Evolutionary conservation across 2,888 invertebrate species (phyloP).

Genomic region (Amphipoea lucens): DNA sequence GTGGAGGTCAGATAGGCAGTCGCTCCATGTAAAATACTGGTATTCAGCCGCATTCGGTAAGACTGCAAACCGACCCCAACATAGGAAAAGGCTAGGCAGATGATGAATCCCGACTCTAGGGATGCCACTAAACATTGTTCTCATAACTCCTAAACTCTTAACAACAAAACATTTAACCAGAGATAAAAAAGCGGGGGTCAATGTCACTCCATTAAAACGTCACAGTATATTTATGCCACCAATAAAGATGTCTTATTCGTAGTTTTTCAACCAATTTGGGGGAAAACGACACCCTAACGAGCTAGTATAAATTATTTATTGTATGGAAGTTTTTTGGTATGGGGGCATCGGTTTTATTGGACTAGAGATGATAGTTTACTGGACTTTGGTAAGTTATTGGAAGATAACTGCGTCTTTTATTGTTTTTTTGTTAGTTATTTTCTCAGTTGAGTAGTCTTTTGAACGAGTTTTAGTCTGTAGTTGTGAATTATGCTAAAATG

Average conservation of each 20-base stretch:
- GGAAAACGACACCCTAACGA: constrained; percentile 55
- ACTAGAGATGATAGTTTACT: constrained; percentile 21
- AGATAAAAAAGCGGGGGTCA: constrained; percentile 35
- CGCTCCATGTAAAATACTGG: no score
- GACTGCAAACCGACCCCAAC: background rate
- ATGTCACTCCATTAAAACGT: constrained; percentile 46
- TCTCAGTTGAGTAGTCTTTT: background rate
- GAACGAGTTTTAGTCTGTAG: background rate
- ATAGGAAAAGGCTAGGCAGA: no score
- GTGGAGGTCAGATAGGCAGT: no score
- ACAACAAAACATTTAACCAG: constrained; percentile 11
- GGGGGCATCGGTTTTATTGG: constrained; percentile 30
- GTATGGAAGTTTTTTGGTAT: constrained; percentile 26
- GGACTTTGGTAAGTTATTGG: background rate
- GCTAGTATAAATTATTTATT: constrained; percentile 58
- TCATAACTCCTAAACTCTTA: background rate
- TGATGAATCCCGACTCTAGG: no score
- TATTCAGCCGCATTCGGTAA: background rate
- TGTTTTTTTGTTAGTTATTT: constrained; percentile 12
- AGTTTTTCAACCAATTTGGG: constrained; percentile 59
- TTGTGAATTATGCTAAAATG: no score
- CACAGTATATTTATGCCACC: constrained; percentile 52
- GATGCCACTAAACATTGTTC: background rate
- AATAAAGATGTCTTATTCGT: constrained; percentile 51
- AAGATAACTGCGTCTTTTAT: background rate